Conservation (phyloP, 2,113 vertebrate genomes). For the Prietella phreatophila region DNA sequence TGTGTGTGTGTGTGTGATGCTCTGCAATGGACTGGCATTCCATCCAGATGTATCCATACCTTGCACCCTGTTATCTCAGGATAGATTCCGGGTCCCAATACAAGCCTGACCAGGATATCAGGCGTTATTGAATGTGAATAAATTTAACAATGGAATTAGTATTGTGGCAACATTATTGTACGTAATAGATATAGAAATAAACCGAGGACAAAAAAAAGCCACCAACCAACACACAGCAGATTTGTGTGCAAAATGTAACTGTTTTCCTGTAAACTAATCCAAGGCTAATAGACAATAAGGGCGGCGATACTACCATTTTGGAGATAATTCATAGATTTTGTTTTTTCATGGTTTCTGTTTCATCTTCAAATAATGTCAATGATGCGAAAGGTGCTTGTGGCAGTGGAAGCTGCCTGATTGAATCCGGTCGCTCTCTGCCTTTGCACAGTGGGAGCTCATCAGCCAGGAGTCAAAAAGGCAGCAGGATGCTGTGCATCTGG, state of each 20-base stretch:
- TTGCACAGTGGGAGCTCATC: slow-evolving; percentile 33
- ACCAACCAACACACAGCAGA: neutral
- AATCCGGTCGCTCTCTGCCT: slow-evolving; percentile 13
- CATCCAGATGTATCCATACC: neutral
- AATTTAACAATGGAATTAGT: neutral
- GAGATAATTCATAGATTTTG: neutral
- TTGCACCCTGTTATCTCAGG: neutral
- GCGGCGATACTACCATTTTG: neutral
- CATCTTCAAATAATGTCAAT: neutral
- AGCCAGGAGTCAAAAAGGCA: slow-evolving; percentile 46
- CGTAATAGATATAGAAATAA: neutral
- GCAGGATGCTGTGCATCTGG: slow-evolving; percentile 31
- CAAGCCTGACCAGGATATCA: neutral
- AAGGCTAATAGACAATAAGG: neutral
- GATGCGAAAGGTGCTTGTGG: slow-evolving; percentile 9
- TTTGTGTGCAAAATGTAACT: neutral
- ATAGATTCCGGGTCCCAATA: neutral
- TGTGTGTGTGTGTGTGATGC: neutral
- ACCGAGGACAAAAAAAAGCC: neutral
- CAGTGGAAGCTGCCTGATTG: slow-evolving; percentile 23
- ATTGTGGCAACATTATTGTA: neutral
- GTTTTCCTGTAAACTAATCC: neutral
- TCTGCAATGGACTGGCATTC: neutral
- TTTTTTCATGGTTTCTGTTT: neutral
- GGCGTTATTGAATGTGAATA: neutral